Base-by-base conservation (phyloP, 1,140 invertebrate genomes). In the Drosophila lacertosa region DNA sequence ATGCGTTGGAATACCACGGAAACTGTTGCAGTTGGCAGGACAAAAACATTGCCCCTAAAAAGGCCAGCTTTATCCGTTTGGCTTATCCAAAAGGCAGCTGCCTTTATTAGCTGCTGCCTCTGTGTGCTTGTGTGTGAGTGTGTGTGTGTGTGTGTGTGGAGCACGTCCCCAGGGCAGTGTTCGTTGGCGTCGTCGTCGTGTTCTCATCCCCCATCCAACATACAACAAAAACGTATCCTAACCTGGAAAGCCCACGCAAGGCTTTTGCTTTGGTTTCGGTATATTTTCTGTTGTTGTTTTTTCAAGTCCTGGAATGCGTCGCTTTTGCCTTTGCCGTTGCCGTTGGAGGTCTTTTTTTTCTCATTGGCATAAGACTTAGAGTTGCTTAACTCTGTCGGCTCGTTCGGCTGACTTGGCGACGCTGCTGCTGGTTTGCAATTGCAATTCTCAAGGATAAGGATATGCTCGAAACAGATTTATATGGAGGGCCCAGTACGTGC, bases 391-490 rank as follows among this genome's bases (percentile, higher is more conserved):
- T n/a, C 4, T 39, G 39, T 59, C 35, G 32, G 18, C 26, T n/a
- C 18, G 37, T 60, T 59, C 62, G 35, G 29, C 55, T 54, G 44
- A 62, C 39, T 50, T 78, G 66, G 55, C 62, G 65, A 24, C 64
- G 63, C 45, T 77, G 51, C 40, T 63, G 42, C 53, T 84, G 75
- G 74, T 88, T 66, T 88, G 77, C 86, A 77, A 89, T 86, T 89
- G 84, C 84, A 89, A 89, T 89, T 89, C 84, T 89, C 84, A 89
- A 89, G 84, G 86, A 89, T 89, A 89, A 73, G 80, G 60, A 48
- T 65, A 70, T 64, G 67, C 80, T 89, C 83, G 80, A 89, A 89
- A 77, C 84, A 84, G 84, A 89, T 89, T 89, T 89, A 89, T 89
- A 89, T 68, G 71, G 66, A 60, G 64, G 82, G 74, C 82, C 81